Evolutionary conservation across 2,888 invertebrate genomes (phyloP), one percentile per base, ranked within the genome.

Genomic region (Drosophila glabriapex): DNA sequence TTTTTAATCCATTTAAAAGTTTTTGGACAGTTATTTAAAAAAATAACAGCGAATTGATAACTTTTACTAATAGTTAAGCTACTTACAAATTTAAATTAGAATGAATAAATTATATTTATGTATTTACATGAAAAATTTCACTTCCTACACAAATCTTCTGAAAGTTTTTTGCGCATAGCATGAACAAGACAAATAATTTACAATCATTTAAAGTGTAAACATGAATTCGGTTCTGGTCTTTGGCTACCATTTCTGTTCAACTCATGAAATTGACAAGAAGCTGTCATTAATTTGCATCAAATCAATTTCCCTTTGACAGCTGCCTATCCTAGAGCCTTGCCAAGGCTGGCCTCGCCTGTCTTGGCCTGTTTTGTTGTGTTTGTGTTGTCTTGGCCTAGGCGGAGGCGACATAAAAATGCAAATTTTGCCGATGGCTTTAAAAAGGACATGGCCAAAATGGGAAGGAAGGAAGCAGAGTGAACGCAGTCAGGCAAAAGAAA

Each of bases 201-300:
- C 16, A 25, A 37, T 39, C 7, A 4, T 22, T 56, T 37, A 31
- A 65, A 78, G 78, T 60, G 78, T 76, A 78, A 50, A n/a, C 25
- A 31, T 43, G n/a, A 43, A 62, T 69, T 77, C 77, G 77, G 59
- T 37, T 16, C 41, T 50, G 29, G 29, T 56, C 31, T 49, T 61
- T 31, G 35, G 28, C 43, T 6, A 14, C 25, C n/a, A 19, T 22
- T 68, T 62, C 53, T 35, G 16, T 3, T 31, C 41, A 41, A 68
- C 66, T 77, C 73, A 69, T 78, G 76, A 76, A 78, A 80, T 80
- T 88, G 86, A 87, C 85, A 87, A 88, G 86, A 86, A 87, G 87
- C 87, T 88, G 89, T 88, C 87, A 88, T 87, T 87, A 87, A 87
- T 87, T 87, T 88, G 89, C 88, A 88, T 89, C 85, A 89, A 88